These are phyloP conservation scores for Phylloscopus trochiloides DNA, from an alignment of 2,113 vertebrate species.

Conservation along the genomic window DNA sequence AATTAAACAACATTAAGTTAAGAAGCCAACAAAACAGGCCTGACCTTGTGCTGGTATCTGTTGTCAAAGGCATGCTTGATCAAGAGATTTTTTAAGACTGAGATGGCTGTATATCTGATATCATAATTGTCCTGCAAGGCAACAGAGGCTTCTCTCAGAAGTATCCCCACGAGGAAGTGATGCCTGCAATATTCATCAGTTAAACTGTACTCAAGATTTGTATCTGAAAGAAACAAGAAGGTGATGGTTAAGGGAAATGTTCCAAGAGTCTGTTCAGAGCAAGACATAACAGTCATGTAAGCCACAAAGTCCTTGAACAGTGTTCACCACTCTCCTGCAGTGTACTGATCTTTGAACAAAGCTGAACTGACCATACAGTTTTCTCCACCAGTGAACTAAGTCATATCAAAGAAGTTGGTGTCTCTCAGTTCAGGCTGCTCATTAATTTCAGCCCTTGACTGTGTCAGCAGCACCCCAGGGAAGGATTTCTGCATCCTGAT, in stretches of 20 bases:
- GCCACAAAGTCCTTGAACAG: fast-evolving
- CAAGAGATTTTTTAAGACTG: slow-evolving; percentile 89
- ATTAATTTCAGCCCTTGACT: not conserved
- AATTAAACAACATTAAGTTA: not conserved
- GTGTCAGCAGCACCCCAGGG: not conserved
- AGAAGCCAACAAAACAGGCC: not conserved
- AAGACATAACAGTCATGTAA: not conserved
- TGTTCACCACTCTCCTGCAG: not conserved
- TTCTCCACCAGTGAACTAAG: not conserved
- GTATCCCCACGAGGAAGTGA: slow-evolving; percentile 93
- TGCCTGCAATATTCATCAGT: slow-evolving; percentile 94
- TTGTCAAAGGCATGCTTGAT: slow-evolving; percentile 95
- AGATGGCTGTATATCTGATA: slow-evolving; percentile 86
- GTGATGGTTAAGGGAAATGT: slow-evolving; percentile 1
- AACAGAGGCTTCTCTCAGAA: slow-evolving; percentile 87
- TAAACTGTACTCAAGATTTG: slow-evolving; percentile 90
- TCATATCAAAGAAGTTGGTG: not conserved
- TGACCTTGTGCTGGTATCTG: slow-evolving; percentile 88
- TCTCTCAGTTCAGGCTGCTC: not conserved
- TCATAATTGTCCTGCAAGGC: slow-evolving; percentile 88
- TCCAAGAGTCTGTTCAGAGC: not conserved
- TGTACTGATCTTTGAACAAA: not conserved
- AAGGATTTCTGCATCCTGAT: not conserved
- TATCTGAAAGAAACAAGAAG: slow-evolving; percentile 79
- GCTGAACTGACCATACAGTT: not conserved